Evolutionary conservation across 1,140 invertebrate genomes (phyloP), one percentile per base, ranked within the genome.

Genomic region (Ooceraea biroi): DNA sequence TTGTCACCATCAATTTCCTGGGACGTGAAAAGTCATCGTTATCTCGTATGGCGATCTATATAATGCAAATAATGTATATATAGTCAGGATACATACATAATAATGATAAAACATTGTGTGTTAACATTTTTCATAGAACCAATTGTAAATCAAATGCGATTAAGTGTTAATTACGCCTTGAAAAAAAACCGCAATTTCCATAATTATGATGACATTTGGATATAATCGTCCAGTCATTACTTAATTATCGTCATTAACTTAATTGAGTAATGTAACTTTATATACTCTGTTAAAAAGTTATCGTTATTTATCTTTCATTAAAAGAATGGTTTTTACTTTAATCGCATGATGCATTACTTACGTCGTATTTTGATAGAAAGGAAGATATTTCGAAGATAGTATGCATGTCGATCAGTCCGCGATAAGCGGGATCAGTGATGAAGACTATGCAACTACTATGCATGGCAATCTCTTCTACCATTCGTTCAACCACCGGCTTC

Each of bases 1-100:
- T 94, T 69, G 93, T 92, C 63, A 95, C 82, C 0, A 96, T 95
- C 69, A 93, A 90, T 76, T 92, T 94, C 66, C 95, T 95, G 0
- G 97, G 96, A 0, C 95, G 95, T 7, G 95, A 88, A 7, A 97
- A 93, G 92, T 97, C 95, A 89, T 97, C 97, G 36, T 94, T 95
- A 46, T 97, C 96, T 57, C 95, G 93, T 2, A 97, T 94, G 12
- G 94, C 92, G 12, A 96, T 95, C 96, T 97, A 77, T 0, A 92
- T 90, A 88, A n/a, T n/a, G n/a, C n/a, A n/a, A n/a, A n/a, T n/a
- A n/a, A n/a, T n/a, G n/a, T n/a, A n/a, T n/a, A n/a, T n/a, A n/a
- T n/a, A n/a, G n/a, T n/a, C n/a, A n/a, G n/a, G n/a, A n/a, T n/a
- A 36, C 7, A 7, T 36, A 36, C 7, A 36, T 36, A 7, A 36